phyloP scores from a whole-genome alignment of 2,888 invertebrate genomes.

The Trachelus iudaicus region DNA sequence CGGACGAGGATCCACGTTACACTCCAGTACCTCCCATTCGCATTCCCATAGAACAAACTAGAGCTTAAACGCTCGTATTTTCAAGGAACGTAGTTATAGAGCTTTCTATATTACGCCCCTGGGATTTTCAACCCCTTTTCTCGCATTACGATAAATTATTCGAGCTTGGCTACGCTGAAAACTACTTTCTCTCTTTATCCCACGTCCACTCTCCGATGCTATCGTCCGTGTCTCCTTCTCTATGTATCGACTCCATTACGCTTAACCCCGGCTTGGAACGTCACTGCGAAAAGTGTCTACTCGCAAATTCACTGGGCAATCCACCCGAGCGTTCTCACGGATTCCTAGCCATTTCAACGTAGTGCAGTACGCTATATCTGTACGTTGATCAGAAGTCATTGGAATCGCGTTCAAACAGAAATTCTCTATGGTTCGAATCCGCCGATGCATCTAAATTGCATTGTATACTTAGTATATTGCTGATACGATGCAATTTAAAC shows the following conservation, averaged over 20 bases:
- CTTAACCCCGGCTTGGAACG: not conserved
- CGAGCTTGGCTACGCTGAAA: slow-evolving; percentile 11
- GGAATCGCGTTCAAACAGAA: not conserved
- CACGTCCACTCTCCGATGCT: not conserved
- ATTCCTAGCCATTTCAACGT: not conserved
- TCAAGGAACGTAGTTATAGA: not conserved
- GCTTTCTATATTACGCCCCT: not conserved
- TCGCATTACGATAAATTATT: slow-evolving; percentile 18
- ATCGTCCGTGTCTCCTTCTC: not conserved
- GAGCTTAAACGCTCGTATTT: not conserved
- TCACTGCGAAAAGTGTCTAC: not conserved
- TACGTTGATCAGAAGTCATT: not conserved
- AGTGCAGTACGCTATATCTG: not conserved
- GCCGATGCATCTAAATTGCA: not conserved
- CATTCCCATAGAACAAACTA: not conserved
- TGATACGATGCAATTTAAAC: not conserved
- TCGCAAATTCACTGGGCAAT: not conserved
- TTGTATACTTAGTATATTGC: not conserved
- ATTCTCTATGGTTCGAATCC: not conserved
- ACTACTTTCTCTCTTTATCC: slow-evolving; percentile 9
- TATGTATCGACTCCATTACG: slow-evolving; percentile 1
- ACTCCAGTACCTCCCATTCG: not conserved
- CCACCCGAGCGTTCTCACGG: not conserved
- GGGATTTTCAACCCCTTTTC: slow-evolving; percentile 3
- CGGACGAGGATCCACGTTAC: not conserved